Evolutionary conservation across 2,797 vertebrate genomes (phyloP).

Genomic region (Sylvia borin): DNA sequence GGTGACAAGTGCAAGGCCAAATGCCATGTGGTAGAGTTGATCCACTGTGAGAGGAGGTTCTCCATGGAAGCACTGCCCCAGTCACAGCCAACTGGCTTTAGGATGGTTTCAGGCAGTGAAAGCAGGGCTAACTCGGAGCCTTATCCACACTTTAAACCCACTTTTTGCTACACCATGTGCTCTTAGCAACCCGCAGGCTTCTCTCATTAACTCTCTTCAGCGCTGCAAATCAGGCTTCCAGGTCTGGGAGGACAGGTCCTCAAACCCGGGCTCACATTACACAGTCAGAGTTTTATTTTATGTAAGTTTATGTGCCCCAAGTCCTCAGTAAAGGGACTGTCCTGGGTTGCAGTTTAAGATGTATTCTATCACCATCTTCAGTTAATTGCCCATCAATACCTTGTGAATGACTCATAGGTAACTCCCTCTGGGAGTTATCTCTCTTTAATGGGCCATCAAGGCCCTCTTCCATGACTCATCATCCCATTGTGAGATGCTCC

Average conservation of each 20-base stretch:
- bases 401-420: too few species aligned
- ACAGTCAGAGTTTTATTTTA: not conserved
- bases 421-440: too few species aligned
- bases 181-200: not conserved
- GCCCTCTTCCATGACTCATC: too few species aligned
- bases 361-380: too few species aligned
- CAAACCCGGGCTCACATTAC: not conserved
- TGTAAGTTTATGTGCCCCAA: not conserved
- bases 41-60: not conserved
- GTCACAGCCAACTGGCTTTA: not conserved
- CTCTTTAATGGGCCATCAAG: too few species aligned
- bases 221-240: not conserved
- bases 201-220: not conserved
- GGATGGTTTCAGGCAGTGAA: not conserved
- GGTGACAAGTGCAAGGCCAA: not conserved
- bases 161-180: not conserved
- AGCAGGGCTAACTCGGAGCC: not conserved
- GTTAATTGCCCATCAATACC: too few species aligned
- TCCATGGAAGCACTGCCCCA: accelerated
- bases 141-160: not conserved
- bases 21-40: accelerated
- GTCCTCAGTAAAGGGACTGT: not conserved
- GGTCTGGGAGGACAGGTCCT: not conserved
- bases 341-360: too few species aligned
- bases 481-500: too few species aligned